Conservation (phyloP, 1,140 invertebrate species). For the Drosophila takahashii region DNA sequence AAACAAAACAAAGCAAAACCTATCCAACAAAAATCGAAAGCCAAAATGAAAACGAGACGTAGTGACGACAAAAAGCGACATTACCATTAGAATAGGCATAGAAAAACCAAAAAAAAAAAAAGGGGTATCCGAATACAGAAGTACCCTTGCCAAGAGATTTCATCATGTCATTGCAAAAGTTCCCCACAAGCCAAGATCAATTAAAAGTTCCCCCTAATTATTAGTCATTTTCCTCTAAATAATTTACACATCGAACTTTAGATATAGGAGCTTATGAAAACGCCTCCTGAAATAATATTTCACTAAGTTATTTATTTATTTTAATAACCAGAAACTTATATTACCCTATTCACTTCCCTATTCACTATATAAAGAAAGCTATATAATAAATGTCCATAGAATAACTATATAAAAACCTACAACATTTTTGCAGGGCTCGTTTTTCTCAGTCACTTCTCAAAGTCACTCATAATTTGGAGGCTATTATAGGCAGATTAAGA, state of each 20-base stretch:
- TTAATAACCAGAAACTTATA: too few species aligned
- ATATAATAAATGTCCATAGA: not conserved
- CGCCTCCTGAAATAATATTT: too few species aligned
- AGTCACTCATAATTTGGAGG: not conserved
- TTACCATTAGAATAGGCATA: conserved; percentile 44
- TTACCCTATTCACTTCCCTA: too few species aligned
- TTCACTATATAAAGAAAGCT: too few species aligned
- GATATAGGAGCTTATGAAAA: too few species aligned
- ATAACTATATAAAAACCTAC: not conserved
- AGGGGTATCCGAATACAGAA: not conserved
- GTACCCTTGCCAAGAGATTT: conserved; percentile 6
- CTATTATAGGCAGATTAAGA: not conserved
- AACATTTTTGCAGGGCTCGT: not conserved
- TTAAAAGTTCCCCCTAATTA: not conserved
- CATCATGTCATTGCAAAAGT: not conserved
- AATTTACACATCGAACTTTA: not conserved
- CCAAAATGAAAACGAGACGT: conserved; percentile 21
- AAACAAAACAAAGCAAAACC: conserved; percentile 31
- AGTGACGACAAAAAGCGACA: conserved; percentile 22
- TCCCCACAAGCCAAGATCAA: not conserved
- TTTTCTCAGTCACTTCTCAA: not conserved
- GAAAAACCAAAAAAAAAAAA: conserved; percentile 1
- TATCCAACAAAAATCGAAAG: conserved; percentile 21
- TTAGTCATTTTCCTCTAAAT: not conserved
- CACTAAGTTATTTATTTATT: too few species aligned